These are phyloP conservation scores for Lophotis ruficrista DNA, from an alignment of 2,113 vertebrate species.

Conservation along the genomic window DNA sequence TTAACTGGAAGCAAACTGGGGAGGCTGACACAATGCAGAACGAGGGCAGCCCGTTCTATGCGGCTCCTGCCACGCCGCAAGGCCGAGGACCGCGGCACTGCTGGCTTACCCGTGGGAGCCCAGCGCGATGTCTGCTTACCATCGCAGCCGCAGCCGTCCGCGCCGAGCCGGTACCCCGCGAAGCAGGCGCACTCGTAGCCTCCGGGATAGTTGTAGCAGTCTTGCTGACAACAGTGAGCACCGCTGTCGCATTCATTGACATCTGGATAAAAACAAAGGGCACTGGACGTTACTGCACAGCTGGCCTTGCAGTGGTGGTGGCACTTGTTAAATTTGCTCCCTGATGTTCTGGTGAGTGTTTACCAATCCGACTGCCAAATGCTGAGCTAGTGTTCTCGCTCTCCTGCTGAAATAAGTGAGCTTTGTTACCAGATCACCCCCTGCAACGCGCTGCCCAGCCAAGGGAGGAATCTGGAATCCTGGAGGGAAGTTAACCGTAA, in stretches of 20 bases:
- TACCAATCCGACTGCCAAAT: background rate
- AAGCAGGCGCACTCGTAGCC: constrained; percentile 93
- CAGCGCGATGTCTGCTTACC: constrained; percentile 69
- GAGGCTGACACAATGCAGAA: accelerated
- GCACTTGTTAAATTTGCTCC: background rate
- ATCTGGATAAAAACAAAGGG: constrained; percentile 75
- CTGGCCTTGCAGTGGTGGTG: background rate
- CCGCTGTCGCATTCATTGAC: constrained; percentile 82
- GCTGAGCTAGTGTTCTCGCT: background rate
- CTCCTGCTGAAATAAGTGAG: background rate
- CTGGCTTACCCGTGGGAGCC: accelerated
- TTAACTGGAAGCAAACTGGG: accelerated
- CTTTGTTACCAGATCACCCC: background rate
- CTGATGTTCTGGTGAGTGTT: background rate
- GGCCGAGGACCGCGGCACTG: background rate
- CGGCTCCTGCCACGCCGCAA: accelerated
- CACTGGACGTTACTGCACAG: background rate
- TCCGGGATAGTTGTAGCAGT: constrained; percentile 90
- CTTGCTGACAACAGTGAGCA: constrained; percentile 88
- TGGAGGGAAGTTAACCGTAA: background rate
- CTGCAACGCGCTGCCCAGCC: background rate
- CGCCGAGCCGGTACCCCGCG: constrained; percentile 83
- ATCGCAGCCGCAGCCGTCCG: constrained; percentile 87
- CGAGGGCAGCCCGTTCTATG: accelerated
- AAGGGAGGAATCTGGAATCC: background rate